Evolutionary conservation across 1,140 invertebrate species (phyloP).

Genomic region (Papilio dardanus): DNA sequence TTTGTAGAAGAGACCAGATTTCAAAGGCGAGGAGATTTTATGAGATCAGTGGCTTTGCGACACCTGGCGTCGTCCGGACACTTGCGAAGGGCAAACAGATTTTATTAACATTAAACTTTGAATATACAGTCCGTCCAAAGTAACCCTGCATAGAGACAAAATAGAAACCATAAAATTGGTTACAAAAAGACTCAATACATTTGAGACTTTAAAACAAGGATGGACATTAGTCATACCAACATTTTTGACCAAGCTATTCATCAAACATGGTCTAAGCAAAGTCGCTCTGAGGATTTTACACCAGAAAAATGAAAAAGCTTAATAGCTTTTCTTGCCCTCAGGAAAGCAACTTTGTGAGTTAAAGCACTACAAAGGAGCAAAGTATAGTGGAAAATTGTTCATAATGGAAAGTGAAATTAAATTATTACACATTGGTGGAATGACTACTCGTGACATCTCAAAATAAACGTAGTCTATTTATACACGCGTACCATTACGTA

Average conservation of each 20-base stretch:
- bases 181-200: too few relatives aligned
- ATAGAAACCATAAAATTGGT: too few relatives aligned
- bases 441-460: slow-evolving; percentile 2
- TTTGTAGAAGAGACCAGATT: not conserved
- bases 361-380: not conserved
- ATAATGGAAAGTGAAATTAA: not conserved
- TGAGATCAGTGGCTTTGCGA: slow-evolving; percentile 1
- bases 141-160: too few relatives aligned
- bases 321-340: not conserved
- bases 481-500: slow-evolving; percentile 4
- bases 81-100: not conserved
- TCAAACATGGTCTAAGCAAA: not conserved
- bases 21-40: not conserved
- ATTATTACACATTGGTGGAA: not conserved
- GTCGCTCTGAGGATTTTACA: too few relatives aligned
- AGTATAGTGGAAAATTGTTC: not conserved
- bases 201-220: too few relatives aligned
- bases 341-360: not conserved
- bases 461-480: slow-evolving; percentile 5
- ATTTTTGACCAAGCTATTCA: too few relatives aligned
- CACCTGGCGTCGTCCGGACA: not conserved
- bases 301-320: not conserved
- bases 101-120: slow-evolving; percentile 6
- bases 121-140: not conserved
- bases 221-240: too few relatives aligned